Conservation (phyloP, 2,888 invertebrate genomes). For the Tenthredo livida region DNA sequence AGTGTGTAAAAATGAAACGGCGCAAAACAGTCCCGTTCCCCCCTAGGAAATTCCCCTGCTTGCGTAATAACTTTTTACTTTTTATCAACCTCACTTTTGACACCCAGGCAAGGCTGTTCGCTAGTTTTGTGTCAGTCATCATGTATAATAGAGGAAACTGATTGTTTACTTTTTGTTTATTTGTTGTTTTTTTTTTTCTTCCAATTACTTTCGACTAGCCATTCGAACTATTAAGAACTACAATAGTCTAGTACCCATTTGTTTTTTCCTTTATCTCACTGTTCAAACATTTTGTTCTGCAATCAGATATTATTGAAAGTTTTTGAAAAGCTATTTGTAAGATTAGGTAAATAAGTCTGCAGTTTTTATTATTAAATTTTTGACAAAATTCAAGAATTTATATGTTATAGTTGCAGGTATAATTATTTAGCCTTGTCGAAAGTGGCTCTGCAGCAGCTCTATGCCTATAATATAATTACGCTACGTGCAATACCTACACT, state of each 20-base stretch:
- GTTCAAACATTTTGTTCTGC: not conserved
- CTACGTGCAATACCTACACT: no score
- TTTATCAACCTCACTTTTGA: conserved; percentile 34
- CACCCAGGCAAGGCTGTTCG: conserved; percentile 22
- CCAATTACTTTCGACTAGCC: conserved; percentile 11
- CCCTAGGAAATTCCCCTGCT: not conserved
- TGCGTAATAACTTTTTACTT: conserved; percentile 6
- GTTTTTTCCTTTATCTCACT: not conserved
- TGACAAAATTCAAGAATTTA: not conserved
- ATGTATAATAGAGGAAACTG: conserved; percentile 29
- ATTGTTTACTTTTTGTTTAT: not conserved
- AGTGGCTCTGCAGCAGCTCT: not conserved
- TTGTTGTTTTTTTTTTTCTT: conserved; percentile 40
- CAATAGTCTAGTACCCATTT: not conserved
- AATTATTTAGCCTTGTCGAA: conserved; percentile 11
- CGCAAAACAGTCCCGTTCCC: conserved; percentile 53
- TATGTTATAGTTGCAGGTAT: not conserved
- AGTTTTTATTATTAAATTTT: not conserved
- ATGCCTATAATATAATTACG: no score
- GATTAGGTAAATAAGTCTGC: not conserved
- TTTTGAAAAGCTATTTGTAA: not conserved
- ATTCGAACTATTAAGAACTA: not conserved
- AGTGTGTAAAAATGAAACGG: conserved; percentile 54
- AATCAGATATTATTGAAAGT: not conserved
- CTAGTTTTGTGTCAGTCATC: conserved; percentile 36